Base-by-base conservation (phyloP, 2,113 vertebrate genomes). In the Girardinichthys multiradiatus region DNA sequence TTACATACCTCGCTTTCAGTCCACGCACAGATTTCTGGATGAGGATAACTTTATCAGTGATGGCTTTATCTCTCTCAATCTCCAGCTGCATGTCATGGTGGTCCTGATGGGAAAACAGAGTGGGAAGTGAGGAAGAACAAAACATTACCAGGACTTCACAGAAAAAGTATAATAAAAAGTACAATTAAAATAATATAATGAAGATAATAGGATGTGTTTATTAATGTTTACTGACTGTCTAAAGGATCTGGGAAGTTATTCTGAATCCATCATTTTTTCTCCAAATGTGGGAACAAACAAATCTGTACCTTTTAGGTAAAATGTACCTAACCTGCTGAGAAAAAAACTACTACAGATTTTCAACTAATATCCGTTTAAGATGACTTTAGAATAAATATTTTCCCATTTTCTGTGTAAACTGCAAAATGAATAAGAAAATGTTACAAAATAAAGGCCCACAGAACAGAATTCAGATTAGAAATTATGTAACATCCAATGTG, bases 1-100 rank as follows among this genome's bases (percentile, higher is more conserved):
- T 31, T 15, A 2, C 72, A 51, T 54, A 98, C 98, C 98, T 97
- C 91, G 96, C 96, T 84, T 94, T 97, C 72, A 96, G 97, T 0
- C 98, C 97, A 1, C 98, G 95, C 67, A 98, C 96, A 28, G 97
- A 95, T 86, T 99, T 99, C 93, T 99, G 98, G 82, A 99, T 98
- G 60, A 99, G 96, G 86, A 99, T 97, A 86, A 98, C 98, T 83
- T 96, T 97, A 92, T 98, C 96, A 0, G 98, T 99, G 67, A 99
- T 99, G 86, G 95, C 97, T 61, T 96, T 96, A 93, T 99, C 98
- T 79, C 98, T 91, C 90, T 99, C 97, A 2, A 99, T 96, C 92
- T 99, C 98, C 94, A 99, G 92, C 76, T 98, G 90, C 97, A 98
- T 98, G 90, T 99, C 98, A 0, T 99, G 98, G 83, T 99, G 98